A percentile compares a stretch with the other conserved stretches of the same genome.
phyloP scores from a whole-genome alignment of 2,888 invertebrate genomes.

The Cantharis nigra region DNA sequence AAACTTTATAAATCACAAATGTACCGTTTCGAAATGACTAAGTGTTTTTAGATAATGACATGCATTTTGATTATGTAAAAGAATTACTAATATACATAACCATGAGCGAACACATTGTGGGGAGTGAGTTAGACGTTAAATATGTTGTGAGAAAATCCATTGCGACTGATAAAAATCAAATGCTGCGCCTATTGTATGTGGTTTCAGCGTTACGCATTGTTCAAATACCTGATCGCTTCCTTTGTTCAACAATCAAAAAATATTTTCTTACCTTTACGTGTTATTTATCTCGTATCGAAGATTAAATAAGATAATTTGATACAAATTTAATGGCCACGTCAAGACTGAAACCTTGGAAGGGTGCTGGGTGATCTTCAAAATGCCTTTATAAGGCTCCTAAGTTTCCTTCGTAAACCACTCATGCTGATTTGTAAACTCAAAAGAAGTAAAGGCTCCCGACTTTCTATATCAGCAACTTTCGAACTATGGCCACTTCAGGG shows the following conservation, averaged over 20 bases:
- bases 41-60: slow-evolving; percentile 3
- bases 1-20: slow-evolving; percentile 2
- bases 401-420: too few relatives aligned
- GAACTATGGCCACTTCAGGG: too few relatives aligned
- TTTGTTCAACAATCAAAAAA: slow-evolving; percentile 14
- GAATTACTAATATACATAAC: slow-evolving; percentile 8
- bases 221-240: slow-evolving; percentile 17
- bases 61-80: neutral
- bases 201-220: slow-evolving; percentile 21
- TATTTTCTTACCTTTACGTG: neutral
- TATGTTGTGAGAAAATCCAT: slow-evolving; percentile 23
- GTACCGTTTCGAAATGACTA: slow-evolving; percentile 1
- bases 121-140: slow-evolving; percentile 9
- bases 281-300: neutral
- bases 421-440: too few relatives aligned
- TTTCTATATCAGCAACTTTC: too few relatives aligned
- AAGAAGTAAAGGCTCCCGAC: too few relatives aligned
- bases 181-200: slow-evolving; percentile 18
- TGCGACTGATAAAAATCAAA: slow-evolving; percentile 13
- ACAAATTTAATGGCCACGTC: neutral
- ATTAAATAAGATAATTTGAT: neutral
- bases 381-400: too few relatives aligned
- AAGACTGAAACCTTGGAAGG: neutral
- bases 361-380: neutral
- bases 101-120: neutral